Base-by-base conservation (phyloP, 2,888 invertebrate genomes). In the Tipula confusa region DNA sequence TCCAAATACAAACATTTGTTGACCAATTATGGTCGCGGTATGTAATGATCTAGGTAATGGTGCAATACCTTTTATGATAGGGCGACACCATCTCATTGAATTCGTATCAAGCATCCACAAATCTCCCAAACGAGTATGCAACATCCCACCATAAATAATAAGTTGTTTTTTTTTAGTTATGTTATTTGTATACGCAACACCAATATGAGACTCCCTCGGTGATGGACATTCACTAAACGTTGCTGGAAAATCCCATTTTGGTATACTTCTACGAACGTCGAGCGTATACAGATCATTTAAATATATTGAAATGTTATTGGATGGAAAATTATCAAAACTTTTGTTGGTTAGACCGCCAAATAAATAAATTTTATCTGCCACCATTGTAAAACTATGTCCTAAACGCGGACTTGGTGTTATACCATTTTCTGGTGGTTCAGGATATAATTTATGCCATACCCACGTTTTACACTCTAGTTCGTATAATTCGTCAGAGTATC, bases 121-220 rank as follows among this genome's bases (percentile, higher is more conserved):
- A 90, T 99, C 99, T 3, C 98, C 98, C 13, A 99, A 99, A 92
- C 36, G 99, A 93, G 86, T 97, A 97, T 0, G 99, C 99, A 97
- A 97, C 99, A 99, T 99, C n/a, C 99, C 99, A 83, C 99, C 99
- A 89, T 98, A 99, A 84, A 99, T 95, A 29, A 99, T 95, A 83
- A 99, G 91, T 85, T 95, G 94, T 0, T 97, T 94, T 87, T 95
- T 94, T 9, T 94, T 94, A 29, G 94, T 93, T 85, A 91, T 93
- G 88, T 94, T 95, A 87, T 96, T 96, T 0, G 93, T 93, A 85
- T 96, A 97, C 0, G 97, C 94, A 2, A 98, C 97, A 36, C 97
- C 97, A 38, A 98, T 97, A 89, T 99, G 99, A 1, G 98, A 98
- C 91, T 99, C 99, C 86, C 99, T 92, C 0, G 98, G 97, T 0